These are phyloP conservation scores for Jaculus jaculus DNA, from an alignment of 2,113 vertebrate genomes.

Conservation along the genomic window DNA sequence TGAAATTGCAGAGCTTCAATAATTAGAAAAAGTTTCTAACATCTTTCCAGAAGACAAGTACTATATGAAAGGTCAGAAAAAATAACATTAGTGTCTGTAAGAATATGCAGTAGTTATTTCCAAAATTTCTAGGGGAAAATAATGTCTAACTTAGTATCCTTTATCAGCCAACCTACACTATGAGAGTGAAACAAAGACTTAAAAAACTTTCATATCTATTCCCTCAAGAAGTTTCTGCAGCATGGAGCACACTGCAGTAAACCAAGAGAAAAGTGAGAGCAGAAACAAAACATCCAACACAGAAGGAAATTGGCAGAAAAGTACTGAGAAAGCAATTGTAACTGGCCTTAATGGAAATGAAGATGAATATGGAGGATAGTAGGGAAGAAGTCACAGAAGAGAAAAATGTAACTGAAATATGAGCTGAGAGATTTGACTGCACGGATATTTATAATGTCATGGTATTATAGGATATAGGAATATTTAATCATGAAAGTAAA, in stretches of 20 bases:
- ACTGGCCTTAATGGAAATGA: not conserved
- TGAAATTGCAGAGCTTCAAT: too few relatives aligned
- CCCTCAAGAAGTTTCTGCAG: not conserved
- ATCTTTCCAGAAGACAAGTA: not conserved
- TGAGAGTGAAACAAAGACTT: not conserved
- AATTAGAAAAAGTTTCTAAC: not conserved
- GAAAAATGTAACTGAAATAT: not conserved
- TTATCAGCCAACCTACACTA: not conserved
- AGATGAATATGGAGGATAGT: not conserved
- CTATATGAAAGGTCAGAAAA: not conserved
- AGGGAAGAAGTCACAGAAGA: constrained; percentile 2
- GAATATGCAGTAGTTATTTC: not conserved
- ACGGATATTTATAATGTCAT: not conserved
- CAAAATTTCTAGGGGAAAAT: not conserved
- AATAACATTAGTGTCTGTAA: constrained; percentile 8
- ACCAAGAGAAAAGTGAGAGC: constrained; percentile 15
- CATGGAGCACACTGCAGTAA: not conserved
- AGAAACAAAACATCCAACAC: not conserved
- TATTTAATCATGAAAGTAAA: not conserved
- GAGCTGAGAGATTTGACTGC: not conserved
- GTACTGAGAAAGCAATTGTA: not conserved
- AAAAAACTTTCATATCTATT: not conserved
- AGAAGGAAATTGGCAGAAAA: constrained; percentile 5
- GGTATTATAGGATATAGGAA: not conserved
- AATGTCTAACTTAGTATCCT: not conserved